Conservation (phyloP, 1,140 invertebrate species). For the Bursaphelenchus mucronatus region DNA sequence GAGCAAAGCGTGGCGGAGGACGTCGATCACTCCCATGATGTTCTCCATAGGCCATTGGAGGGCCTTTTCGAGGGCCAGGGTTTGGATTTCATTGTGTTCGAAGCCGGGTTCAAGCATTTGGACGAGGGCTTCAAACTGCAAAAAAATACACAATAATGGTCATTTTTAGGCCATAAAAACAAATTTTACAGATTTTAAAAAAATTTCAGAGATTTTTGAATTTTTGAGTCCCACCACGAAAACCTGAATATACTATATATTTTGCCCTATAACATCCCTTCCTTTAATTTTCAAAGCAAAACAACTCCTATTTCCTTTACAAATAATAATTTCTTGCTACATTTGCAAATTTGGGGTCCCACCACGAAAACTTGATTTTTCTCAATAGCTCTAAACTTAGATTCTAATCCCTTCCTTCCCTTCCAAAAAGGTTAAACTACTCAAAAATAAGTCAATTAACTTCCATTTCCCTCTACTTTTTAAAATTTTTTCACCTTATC, state of each 20-base stretch:
- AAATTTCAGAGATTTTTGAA: neutral
- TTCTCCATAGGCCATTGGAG: slow-evolving; percentile 45
- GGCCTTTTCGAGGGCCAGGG: slow-evolving; percentile 29
- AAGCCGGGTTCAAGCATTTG: slow-evolving; percentile 21
- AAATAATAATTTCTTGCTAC: too few relatives aligned
- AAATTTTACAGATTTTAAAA: neutral
- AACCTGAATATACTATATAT: too few relatives aligned
- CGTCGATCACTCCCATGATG: slow-evolving; percentile 43
- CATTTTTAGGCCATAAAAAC: neutral
- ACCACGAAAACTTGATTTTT: too few relatives aligned
- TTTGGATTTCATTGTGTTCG: slow-evolving; percentile 29
- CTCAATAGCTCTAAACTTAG: too few relatives aligned
- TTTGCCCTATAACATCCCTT: too few relatives aligned
- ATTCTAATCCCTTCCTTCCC: too few relatives aligned
- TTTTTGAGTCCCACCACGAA: too few relatives aligned
- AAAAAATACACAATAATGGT: neutral
- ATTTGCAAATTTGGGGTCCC: too few relatives aligned
- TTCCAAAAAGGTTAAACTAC: too few relatives aligned
- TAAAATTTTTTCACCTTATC: neutral
- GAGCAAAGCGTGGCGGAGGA: slow-evolving; percentile 49
- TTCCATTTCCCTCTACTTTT: neutral
- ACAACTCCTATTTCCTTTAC: too few relatives aligned
- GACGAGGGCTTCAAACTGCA: slow-evolving; percentile 25
- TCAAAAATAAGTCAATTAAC: slow-evolving; percentile 20
- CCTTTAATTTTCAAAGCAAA: too few relatives aligned